Conservation (phyloP, 2,113 vertebrate genomes). For the Bubo bubo region DNA sequence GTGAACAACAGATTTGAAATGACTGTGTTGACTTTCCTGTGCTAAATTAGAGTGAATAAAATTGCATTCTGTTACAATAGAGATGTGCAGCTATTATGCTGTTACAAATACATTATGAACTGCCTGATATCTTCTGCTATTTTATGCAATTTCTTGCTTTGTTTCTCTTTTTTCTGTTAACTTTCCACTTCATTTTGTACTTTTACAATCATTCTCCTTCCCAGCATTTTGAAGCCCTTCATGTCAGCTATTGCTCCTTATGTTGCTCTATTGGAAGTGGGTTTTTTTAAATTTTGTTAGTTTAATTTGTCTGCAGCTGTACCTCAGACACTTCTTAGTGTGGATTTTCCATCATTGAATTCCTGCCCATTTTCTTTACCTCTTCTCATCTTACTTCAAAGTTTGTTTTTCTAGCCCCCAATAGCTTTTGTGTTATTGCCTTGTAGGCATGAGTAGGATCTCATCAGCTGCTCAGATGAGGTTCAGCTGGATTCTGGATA, state of each 20-base stretch:
- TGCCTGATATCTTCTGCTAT: not conserved
- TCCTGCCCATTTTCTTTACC: not conserved
- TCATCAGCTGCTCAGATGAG: not conserved
- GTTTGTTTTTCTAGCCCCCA: not conserved
- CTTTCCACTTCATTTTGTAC: slow-evolving; percentile 22
- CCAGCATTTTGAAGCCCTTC: not conserved
- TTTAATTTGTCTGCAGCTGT: not conserved
- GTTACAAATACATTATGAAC: slow-evolving; percentile 36
- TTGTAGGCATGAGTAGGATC: not conserved
- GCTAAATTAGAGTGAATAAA: slow-evolving; percentile 56
- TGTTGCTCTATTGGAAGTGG: not conserved
- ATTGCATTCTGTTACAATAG: slow-evolving; percentile 13
- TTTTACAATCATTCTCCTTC: not conserved
- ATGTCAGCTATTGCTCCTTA: not conserved
- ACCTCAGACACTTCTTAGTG: not conserved
- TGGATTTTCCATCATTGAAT: not conserved
- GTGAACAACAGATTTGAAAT: not conserved
- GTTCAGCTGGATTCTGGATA: not conserved
- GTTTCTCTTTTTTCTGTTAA: not conserved
- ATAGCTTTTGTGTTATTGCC: not conserved
- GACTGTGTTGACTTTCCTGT: slow-evolving; percentile 24
- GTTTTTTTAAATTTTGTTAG: not conserved
- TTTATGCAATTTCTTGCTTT: slow-evolving; percentile 32
- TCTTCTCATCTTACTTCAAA: not conserved
- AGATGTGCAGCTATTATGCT: slow-evolving; percentile 21